A percentile compares a stretch with the other conserved stretches of the same genome.
phyloP scores from a whole-genome alignment of 2,797 vertebrate species.

The Catamblyrhynchus diadema region DNA sequence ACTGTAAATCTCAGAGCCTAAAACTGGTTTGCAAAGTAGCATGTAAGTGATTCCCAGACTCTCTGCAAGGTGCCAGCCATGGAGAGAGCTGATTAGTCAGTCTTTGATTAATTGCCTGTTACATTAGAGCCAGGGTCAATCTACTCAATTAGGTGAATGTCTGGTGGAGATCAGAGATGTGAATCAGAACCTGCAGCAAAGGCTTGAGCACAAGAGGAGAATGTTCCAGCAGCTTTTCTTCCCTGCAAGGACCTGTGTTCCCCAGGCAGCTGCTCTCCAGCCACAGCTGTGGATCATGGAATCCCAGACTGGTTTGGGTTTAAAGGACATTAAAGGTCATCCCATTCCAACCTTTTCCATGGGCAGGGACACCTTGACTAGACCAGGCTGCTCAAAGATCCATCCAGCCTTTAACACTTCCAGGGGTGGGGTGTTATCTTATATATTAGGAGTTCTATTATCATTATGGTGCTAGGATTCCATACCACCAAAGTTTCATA shows the following conservation, averaged over 20 bases:
- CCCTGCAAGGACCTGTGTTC: not conserved
- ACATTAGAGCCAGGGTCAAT: conserved; percentile 53
- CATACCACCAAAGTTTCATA: fast-evolving
- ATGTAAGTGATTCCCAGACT: not conserved
- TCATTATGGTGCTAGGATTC: too few species aligned
- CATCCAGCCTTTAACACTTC: not conserved
- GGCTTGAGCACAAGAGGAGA: not conserved
- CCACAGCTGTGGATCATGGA: not conserved
- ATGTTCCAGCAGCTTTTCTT: not conserved
- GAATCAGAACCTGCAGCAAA: conserved; percentile 39
- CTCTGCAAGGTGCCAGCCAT: conserved; percentile 32
- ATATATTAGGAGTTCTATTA: too few species aligned
- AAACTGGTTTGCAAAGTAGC: not conserved
- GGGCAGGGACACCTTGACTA: not conserved
- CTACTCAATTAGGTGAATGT: conserved; percentile 49
- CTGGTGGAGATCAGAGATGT: conserved; percentile 30
- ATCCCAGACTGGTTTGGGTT: not conserved
- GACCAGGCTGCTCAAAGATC: not conserved
- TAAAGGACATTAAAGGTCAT: not conserved
- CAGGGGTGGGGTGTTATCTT: too few species aligned
- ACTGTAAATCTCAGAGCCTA: not conserved
- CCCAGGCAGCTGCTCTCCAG: not conserved
- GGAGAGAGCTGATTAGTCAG: conserved; percentile 17
- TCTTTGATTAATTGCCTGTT: conserved; percentile 49
- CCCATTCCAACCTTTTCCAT: not conserved